Base-by-base conservation (phyloP, 1,140 invertebrate species). In the Teleopsis dalmanni region DNA sequence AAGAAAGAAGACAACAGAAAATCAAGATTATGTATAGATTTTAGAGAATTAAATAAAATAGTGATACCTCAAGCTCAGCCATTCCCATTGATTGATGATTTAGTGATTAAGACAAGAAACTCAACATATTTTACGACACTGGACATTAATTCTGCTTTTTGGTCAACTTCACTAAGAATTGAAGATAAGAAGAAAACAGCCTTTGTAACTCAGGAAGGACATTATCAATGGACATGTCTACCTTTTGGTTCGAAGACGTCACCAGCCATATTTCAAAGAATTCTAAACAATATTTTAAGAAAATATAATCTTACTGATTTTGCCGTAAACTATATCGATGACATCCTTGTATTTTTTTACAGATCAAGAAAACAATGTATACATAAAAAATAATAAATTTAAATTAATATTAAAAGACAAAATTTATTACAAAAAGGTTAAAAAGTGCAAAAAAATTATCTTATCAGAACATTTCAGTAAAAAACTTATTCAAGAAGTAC, bases 111-210 rank as follows among this genome's bases (percentile, higher is more conserved):
- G 46, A 59, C 60, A 40, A 57, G 57, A 51, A 55, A 62, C 44
- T 71, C 59, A 25, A 63, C 57, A 37, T 71, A 47, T 43, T 72
- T 70, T 33, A 46, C 65, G 14, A 61, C 51, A 27, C 40, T 72
- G 2, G 68, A 72, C 45, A 60, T 71, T 26, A 71, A 68, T 53
- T 69, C 62, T 10, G 70, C 70, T 10, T 73, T 71, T 48, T 72
- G 66, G 67, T 67, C 66, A 19, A 70, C 71, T n/a, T 63, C 65
- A 3, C 14, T 67, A 7, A 27, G 54, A 43, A 52, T 57, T 26
- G 40, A 59, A 54, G 62, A 72, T 47, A 63, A 62, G 52, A 8
- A 59, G 9, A 71, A 72, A 47, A 69, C 62, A 21, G 65, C 42
- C 14, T 67, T 73, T 56, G 56, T 73, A n/a, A 65, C 61, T 42